Evolutionary conservation across 2,888 invertebrate species (phyloP), one percentile per base, ranked within the genome.

Genomic region (Metellina segmentata): DNA sequence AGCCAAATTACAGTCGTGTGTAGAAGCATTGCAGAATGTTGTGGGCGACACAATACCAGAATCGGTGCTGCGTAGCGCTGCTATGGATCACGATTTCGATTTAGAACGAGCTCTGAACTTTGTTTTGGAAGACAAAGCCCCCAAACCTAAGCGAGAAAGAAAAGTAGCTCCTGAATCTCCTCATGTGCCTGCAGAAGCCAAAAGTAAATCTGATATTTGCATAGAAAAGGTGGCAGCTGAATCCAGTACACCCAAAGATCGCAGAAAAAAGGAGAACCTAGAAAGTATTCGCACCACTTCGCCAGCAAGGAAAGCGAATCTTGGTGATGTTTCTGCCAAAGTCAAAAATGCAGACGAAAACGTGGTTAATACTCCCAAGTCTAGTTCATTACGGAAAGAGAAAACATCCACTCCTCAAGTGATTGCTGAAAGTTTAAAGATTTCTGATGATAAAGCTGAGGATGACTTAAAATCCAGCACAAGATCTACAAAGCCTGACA

Each of bases 21-120:
- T 98, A 86, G 98, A 98, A 94, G 97, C 97, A 94, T 96, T 98
- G 69, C 96, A 97, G 91, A 97, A 97, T 94, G 96, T 98, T 8
- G 96, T 98, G 82, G 98, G 98, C 7, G 97, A 97, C 86, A 96
- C 97, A 0, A 95, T 97, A 11, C 96, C 98, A 0, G 97, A 98
- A 94, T 96, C 96, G 93, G 96, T 96, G 83, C 96, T 98, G 85
- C 96, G 97, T 34, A 96, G 97, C 93, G 96, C 97, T 77, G 96
- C 98, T 53, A 95, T 98, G 90, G 96, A 96, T 90, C 96, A 97
- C 93, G 96, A 97, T 93, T 98, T 97, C 95, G 96, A 98, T 95
- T 96, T 96, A 72, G 96, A 97, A 93, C 96, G 96, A 94, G 96
- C 97, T 19, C 95, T 98, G 20, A 97, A 98, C 95, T 96, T 96